These are phyloP conservation scores for Cacoxenus indagator DNA, from an alignment of 2,888 invertebrate species.

Conservation along the genomic window DNA sequence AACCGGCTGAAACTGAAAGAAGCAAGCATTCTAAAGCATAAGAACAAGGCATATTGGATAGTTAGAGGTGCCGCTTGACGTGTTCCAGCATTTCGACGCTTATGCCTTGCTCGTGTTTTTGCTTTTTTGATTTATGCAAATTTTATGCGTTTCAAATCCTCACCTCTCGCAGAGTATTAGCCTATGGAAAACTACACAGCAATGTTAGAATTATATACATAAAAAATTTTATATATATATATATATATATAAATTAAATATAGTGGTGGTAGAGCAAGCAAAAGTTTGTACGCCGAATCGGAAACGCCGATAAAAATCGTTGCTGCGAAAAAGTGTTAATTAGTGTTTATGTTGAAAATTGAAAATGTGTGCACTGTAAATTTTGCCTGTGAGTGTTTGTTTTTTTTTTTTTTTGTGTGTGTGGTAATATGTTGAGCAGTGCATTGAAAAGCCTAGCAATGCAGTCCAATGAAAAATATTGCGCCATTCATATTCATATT, in stretches of 20 bases:
- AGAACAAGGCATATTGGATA: conserved; percentile 39
- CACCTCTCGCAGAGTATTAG: background rate
- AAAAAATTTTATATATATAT: too few relatives aligned
- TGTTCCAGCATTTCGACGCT: conserved; percentile 44
- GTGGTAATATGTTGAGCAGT: background rate
- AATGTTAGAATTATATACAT: conserved; percentile 28
- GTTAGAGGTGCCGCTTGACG: too few relatives aligned
- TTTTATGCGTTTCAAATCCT: conserved; percentile 41
- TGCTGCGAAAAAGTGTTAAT: conserved; percentile 52
- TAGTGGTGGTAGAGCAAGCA: background rate
- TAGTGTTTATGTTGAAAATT: conserved; percentile 55
- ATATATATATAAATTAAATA: background rate
- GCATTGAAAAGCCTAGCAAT: too few relatives aligned
- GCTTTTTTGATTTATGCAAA: conserved; percentile 54
- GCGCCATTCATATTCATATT: background rate
- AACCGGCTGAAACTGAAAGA: too few relatives aligned
- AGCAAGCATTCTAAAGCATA: conserved; percentile 28
- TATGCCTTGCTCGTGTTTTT: background rate
- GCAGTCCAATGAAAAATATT: background rate
- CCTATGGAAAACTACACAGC: background rate
- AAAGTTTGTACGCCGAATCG: background rate
- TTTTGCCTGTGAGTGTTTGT: background rate
- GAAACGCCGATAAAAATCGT: conserved; percentile 38
- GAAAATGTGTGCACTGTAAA: conserved; percentile 36
- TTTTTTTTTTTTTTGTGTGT: background rate